Evolutionary conservation across 1,140 invertebrate genomes (phyloP), one percentile per base, ranked within the genome.

Genomic region (Pteromalus puparum): DNA sequence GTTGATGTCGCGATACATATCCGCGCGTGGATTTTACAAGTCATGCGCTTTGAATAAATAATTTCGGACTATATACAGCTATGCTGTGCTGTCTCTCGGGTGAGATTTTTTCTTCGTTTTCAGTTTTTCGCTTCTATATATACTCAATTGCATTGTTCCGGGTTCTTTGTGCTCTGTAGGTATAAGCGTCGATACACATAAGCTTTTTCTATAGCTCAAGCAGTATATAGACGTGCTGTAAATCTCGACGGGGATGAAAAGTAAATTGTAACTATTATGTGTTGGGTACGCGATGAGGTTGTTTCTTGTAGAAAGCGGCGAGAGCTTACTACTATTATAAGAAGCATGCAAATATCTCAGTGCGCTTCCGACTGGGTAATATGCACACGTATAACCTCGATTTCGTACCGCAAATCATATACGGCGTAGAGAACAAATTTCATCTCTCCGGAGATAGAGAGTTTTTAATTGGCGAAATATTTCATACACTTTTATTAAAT

Each of bases 31-130:
- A 70, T 53, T n/a, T 83, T 77, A 46, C 74, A 70, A 77, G 61
- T 77, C 82, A 77, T 34, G 61, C 65, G 42, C 53, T 70, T 83
- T 70, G 74, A 82, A 65, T 76, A 68, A 82, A 76, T 76, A 75
- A 76, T 67, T 76, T 72, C 73, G 53, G n/a, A 61, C 42, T 81
- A n/a, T n/a, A n/a, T n/a, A n/a, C n/a, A 53, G 61, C 28, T 81
- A 0, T 30, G 3, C 21, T 65, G 30, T 42, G 7, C 38, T 18
- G n/a, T 34, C 5, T 73, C 10, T 34, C 73, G 38, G 7, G 9
- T 42, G 38, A 42, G 38, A 70, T n/a, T 46, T 81, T 28, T 70
- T 46, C n/a, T 24, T 28, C 6, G 3, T 53, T 28, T 76, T 75
- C 21, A 21, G 13, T 46, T 42, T 42, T 34, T 30, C 73, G 73